Evolutionary conservation across 2,113 vertebrate species (phyloP).

Genomic region (Bos taurus): DNA sequence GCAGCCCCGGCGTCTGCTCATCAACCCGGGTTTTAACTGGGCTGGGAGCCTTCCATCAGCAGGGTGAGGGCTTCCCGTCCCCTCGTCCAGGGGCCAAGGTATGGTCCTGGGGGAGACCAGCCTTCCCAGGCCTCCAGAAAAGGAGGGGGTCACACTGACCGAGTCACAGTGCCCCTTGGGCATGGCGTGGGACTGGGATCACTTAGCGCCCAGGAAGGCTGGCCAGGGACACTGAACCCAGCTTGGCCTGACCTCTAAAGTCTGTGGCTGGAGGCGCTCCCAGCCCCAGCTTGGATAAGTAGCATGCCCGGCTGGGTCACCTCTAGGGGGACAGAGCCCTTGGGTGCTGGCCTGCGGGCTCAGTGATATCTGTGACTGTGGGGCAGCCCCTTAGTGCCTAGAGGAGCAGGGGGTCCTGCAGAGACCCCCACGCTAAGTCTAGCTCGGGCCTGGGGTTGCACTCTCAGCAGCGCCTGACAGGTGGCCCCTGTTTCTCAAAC

Average conservation of each 20-base stretch:
- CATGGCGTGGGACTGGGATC: neutral
- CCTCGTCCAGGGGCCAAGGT: neutral
- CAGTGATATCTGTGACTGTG: neutral
- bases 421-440: rapidly evolving
- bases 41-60: neutral
- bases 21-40: neutral
- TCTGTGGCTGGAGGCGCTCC: too few relatives aligned
- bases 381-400: neutral
- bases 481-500: neutral
- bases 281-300: neutral
- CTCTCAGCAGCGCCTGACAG: neutral
- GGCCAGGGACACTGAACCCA: neutral
- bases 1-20: neutral
- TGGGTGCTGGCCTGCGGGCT: neutral
- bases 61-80: neutral
- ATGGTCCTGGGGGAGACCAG: neutral
- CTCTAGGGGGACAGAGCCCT: neutral
- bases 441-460: neutral
- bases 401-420: neutral
- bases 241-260: neutral
- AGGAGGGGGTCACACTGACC: rapidly evolving
- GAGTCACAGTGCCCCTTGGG: neutral
- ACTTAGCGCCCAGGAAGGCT: neutral
- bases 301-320: neutral
- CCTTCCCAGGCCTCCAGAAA: neutral